Conservation (phyloP, 1,140 invertebrate genomes). For the Artemia franciscana region DNA sequence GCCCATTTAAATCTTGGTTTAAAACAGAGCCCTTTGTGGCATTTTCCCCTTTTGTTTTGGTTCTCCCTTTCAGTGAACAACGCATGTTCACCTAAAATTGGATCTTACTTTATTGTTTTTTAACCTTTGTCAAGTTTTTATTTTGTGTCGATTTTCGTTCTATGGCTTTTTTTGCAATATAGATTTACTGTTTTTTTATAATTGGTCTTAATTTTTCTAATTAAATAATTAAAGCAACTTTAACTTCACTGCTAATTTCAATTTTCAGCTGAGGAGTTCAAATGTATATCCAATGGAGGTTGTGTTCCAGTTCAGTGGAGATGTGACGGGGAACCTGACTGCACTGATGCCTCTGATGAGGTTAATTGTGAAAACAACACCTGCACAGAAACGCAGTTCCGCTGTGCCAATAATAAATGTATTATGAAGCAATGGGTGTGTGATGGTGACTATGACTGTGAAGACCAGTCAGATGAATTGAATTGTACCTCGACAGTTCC, state of each 20-base stretch:
- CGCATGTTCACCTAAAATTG: no score
- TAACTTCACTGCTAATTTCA: neutral
- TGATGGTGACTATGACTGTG: conserved; percentile 47
- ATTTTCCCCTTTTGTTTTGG: no score
- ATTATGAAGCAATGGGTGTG: conserved; percentile 62
- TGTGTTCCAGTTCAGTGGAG: conserved; percentile 31
- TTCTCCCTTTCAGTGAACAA: no score
- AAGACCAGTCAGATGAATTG: conserved; percentile 48
- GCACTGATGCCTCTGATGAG: conserved; percentile 23
- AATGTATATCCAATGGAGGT: conserved; percentile 21
- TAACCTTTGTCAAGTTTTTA: no score
- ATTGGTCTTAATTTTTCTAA: no score
- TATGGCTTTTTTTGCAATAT: no score
- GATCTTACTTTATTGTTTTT: no score
- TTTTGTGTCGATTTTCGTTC: no score
- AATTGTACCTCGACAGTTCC: conserved; percentile 28
- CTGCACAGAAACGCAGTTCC: conserved; percentile 27
- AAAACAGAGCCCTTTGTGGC: no score
- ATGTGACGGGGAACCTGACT: conserved; percentile 33
- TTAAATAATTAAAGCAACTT: neutral
- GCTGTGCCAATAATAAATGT: conserved; percentile 43
- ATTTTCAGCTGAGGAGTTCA: conserved; percentile 25
- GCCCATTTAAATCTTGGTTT: no score
- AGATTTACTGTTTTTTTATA: no score
- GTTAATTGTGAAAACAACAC: conserved; percentile 16